phyloP scores from a whole-genome alignment of 2,797 vertebrate genomes.

The Carcharodon carcharias region DNA sequence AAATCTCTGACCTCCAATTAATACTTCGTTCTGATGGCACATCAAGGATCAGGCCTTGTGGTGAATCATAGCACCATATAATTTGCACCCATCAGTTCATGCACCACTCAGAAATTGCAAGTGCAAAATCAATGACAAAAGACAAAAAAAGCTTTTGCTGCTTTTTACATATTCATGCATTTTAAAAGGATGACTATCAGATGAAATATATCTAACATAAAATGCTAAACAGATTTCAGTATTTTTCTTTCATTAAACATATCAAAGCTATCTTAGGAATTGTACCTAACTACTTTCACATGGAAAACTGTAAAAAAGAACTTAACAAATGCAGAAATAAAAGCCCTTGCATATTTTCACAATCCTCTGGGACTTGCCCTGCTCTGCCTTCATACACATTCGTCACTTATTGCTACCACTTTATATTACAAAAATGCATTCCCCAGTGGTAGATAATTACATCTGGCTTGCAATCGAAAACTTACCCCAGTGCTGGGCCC shows the following conservation, averaged over 20 bases:
- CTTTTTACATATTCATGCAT: background rate
- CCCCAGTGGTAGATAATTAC: conserved; percentile 51
- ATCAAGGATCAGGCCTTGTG: background rate
- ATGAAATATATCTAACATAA: background rate
- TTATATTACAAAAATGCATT: conserved; percentile 12
- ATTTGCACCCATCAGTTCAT: background rate
- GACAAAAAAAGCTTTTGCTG: background rate
- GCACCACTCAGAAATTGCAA: background rate
- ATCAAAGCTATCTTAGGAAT: background rate
- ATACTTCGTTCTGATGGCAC: background rate
- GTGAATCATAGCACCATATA: background rate
- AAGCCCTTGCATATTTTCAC: conserved; percentile 28
- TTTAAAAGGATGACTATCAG: background rate
- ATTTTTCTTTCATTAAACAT: background rate
- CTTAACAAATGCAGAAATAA: background rate
- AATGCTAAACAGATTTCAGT: background rate
- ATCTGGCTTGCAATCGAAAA: conserved; percentile 42
- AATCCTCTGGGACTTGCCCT: conserved; percentile 16
- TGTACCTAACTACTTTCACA: background rate
- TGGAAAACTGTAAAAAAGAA: conserved; percentile 17
- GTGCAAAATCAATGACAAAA: background rate
- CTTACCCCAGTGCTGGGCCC: conserved; percentile 30
- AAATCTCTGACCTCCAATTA: background rate
- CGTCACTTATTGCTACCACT: background rate
- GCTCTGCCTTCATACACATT: conserved; percentile 14